Conservation (phyloP, 2,888 invertebrate genomes). For the Hecatera dysodea region DNA sequence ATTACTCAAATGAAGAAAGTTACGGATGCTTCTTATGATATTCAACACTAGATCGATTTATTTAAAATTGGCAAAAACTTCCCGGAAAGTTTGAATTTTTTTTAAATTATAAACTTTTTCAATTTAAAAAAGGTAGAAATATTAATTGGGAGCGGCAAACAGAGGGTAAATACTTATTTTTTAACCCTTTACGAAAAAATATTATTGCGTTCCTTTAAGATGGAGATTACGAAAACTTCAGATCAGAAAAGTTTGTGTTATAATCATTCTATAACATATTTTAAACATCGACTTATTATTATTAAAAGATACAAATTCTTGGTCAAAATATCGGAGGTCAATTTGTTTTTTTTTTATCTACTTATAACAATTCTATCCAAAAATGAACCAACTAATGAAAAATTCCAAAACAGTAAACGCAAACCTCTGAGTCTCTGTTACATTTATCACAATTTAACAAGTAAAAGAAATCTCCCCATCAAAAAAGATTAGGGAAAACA, state of each 20-base stretch:
- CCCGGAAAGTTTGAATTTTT: constrained; percentile 29
- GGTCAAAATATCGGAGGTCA: no score
- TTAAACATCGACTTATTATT: no score
- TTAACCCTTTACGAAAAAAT: constrained; percentile 4
- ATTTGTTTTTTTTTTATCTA: no score
- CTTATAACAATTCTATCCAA: neutral
- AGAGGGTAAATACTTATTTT: constrained; percentile 13
- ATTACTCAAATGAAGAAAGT: constrained; percentile 73
- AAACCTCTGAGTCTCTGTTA: constrained; percentile 15
- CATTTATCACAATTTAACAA: constrained; percentile 56
- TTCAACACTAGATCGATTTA: constrained; percentile 64
- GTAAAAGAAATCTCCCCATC: constrained; percentile 39
- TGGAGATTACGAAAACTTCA: neutral
- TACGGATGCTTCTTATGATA: constrained; percentile 59
- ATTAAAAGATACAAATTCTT: no score
- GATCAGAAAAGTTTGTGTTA: neutral
- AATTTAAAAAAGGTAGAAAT: constrained; percentile 37
- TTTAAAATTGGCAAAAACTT: constrained; percentile 47
- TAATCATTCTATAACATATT: neutral
- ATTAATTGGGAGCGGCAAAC: constrained; percentile 26
- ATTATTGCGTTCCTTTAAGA: constrained; percentile 18
- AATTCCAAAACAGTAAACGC: neutral
- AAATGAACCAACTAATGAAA: neutral
- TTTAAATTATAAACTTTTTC: constrained; percentile 35
- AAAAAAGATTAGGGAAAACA: constrained; percentile 62